Conservation (phyloP, 2,888 invertebrate species). For the Aphidoletes aphidimyza region DNA sequence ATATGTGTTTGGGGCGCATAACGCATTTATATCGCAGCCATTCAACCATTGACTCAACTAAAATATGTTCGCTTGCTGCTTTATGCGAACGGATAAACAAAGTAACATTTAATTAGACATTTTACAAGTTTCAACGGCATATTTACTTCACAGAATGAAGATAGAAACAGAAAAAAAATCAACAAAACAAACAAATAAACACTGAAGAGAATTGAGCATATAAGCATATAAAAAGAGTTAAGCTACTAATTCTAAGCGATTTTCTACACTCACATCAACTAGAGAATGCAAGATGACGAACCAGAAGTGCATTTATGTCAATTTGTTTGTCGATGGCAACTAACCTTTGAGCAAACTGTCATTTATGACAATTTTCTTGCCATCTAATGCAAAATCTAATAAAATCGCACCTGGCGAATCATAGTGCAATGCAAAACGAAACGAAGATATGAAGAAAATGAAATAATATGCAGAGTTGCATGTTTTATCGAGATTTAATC, state of each 20-base stretch:
- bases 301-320: constrained; percentile 4
- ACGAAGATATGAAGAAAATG: not conserved
- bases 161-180: not conserved
- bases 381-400: constrained; percentile 12
- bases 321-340: not conserved
- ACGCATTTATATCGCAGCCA: too few relatives aligned
- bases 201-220: not conserved
- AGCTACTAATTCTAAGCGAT: not conserved
- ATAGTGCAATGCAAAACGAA: too few relatives aligned
- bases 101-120: constrained; percentile 38
- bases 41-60: not conserved
- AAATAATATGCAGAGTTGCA: not conserved
- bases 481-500: constrained; percentile 41
- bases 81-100: constrained; percentile 35
- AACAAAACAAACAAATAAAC: not conserved
- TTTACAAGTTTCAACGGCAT: not conserved
- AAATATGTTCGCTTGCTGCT: not conserved
- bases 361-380: constrained; percentile 6
- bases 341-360: constrained; percentile 11
- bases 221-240: not conserved
- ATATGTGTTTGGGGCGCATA: not conserved
- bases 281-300: not conserved
- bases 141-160: not conserved
- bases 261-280: not conserved
- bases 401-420: not conserved